Base-by-base conservation (phyloP, 2,888 invertebrate genomes). In the Rhamphomyia laevipes region DNA sequence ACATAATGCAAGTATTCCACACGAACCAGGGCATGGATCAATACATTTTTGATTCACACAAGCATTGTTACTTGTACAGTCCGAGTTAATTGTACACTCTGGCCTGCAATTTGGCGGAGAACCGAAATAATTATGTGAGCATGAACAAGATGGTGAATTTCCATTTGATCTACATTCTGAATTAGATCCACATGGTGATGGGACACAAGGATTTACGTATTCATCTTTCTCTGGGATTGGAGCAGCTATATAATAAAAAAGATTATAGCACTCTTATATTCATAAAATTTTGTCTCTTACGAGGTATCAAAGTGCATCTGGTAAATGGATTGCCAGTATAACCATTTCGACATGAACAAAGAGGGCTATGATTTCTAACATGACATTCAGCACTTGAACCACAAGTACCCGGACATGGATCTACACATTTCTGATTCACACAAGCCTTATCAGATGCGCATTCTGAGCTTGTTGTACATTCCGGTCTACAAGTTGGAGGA, bases 61-160 rank as follows among this genome's bases (percentile, higher is more conserved):
- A 7, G 88, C 84, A 61, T 78, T 75, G 57, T 78, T 79, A 53
- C 78, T 81, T 45, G 78, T 69, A 62, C 89, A 89, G 61, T 88
- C 86, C 11, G 81, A 74, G 57, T 83, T 85, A 35, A 82, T 76
- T 6, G 80, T 71, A 64, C 87, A 87, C 64, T 82, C 82, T 4
- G 87, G 86, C 59, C 80, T 75, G 60, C 87, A 88, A 62, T 81
- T 78, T 45, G 86, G 86, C 27, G 88, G 85, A n/a, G 77, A 72
- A 49, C 88, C 88, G 51, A 80, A 73, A 63, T 76, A 86, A 49
- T 77, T 77, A 48, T 76, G 72, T 57, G 79, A 63, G 63, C 86
- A 86, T 44, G 79, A 77, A 61, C 86, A 86, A 1, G 80, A 77
- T n/a, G 83, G 80, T 53, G 75, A 70, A 44, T 73, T 74, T 40